Evolutionary conservation across 1,140 invertebrate genomes (phyloP).

Genomic region (Episyrphus balteatus): DNA sequence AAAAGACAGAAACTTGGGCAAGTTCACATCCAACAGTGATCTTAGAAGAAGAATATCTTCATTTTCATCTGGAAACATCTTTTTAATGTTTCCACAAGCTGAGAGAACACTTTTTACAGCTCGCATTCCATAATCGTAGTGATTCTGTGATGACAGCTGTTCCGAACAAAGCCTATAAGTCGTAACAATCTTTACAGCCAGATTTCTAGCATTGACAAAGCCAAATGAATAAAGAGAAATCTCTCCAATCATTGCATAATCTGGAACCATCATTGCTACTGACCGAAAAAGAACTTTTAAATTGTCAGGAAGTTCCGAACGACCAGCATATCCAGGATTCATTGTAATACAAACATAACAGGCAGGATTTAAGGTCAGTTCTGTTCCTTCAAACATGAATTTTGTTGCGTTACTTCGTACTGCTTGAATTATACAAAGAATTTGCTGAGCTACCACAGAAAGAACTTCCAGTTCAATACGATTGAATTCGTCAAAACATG

Average conservation of each 20-base stretch:
- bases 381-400: constrained; percentile 78
- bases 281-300: constrained; percentile 83
- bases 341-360: constrained; percentile 89
- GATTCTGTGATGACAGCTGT: constrained; percentile 72
- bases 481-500: constrained; percentile 93
- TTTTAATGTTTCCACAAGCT: constrained; percentile 77
- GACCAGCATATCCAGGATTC: constrained; percentile 82
- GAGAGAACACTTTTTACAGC: constrained; percentile 74
- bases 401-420: constrained; percentile 56
- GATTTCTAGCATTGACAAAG: constrained; percentile 64
- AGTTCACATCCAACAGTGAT: constrained; percentile 84
- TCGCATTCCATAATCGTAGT: constrained; percentile 86
- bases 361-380: constrained; percentile 63
- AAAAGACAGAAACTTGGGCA: constrained; percentile 82
- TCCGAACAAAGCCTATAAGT: constrained; percentile 82
- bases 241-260: constrained; percentile 85
- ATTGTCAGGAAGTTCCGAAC: constrained; percentile 66
- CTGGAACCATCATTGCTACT: constrained; percentile 92
- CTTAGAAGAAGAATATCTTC: constrained; percentile 67
- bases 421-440: constrained; percentile 68
- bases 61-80: constrained; percentile 69
- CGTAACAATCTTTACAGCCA: constrained; percentile 81
- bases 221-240: constrained; percentile 84
- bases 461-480: constrained; percentile 83
- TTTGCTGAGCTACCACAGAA: constrained; percentile 75